Evolutionary conservation across 2,113 vertebrate genomes (phyloP).

Genomic region (Seriola quinqueradiata): DNA sequence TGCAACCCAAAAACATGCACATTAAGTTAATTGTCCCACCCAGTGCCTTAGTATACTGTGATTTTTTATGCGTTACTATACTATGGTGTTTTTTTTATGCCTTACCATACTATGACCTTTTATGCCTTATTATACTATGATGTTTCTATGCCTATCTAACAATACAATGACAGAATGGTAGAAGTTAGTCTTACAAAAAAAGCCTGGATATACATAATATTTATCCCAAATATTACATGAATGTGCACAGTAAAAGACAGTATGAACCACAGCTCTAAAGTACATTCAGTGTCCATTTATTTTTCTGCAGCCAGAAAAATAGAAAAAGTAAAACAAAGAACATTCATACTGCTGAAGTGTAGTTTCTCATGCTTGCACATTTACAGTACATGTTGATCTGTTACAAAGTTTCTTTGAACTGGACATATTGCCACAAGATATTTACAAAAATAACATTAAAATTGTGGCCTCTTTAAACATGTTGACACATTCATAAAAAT

Average conservation of each 20-base stretch:
- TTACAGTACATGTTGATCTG: constrained; percentile 80
- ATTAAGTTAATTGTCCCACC: no score
- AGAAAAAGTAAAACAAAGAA: constrained; percentile 77
- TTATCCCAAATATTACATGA: no score
- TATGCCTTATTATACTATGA: no score
- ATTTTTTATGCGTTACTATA: no score
- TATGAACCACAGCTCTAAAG: constrained; percentile 10
- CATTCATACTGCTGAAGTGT: constrained; percentile 83
- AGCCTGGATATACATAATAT: no score
- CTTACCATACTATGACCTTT: no score
- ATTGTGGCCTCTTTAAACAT: constrained; percentile 71
- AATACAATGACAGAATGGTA: no score
- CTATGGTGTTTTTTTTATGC: no score
- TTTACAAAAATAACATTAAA: constrained; percentile 83
- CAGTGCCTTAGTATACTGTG: no score
- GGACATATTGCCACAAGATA: constrained; percentile 74
- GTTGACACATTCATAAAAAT: constrained; percentile 79
- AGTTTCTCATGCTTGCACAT: constrained; percentile 80
- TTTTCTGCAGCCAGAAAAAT: constrained; percentile 81
- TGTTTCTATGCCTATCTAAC: no score
- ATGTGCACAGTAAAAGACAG: neutral
- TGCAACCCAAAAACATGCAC: no score
- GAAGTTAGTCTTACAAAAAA: no score
- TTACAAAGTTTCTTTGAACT: constrained; percentile 69
- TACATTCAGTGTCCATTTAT: constrained; percentile 83